Base-by-base conservation (phyloP, 2,888 invertebrate genomes). In the Parnassius mnemosyne region DNA sequence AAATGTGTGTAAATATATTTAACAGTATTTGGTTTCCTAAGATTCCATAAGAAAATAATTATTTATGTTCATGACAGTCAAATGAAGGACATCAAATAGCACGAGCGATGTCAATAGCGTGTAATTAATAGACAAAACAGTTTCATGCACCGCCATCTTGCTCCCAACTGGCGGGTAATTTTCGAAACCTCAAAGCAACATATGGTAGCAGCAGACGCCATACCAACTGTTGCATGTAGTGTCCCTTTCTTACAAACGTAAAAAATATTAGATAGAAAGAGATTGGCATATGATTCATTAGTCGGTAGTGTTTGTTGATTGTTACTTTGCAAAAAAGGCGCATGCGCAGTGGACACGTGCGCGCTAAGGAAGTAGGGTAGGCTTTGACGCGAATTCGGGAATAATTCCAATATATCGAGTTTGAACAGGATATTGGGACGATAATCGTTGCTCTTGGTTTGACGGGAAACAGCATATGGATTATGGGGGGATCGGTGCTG, bases 171-270 rank as follows among this genome's bases (percentile, higher is more conserved):
- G 71, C 70, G 80, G 80, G 85, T 85, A 89, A 88, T 90, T 90
- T 89, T 80, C 83, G 76, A 85, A 90, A 90, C 90, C 90, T 90
- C 90, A 90, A 78, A 87, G 78, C 84, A 84, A 73, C 90, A 90
- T 89, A 89, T 91, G 90, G 89, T 77, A 68, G 78, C 82, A 81
- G 89, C 90, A 89, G 88, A 90, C 90, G 90, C 89, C 85, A 84
- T 80, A 76, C 89, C 90, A 91, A 90, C 90, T 91, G 90, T 89
- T 81, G 82, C 68, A 60, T 78, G 54, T 66, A 58, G 76, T 74
- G 64, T 89, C 87, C 69, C 79, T 73, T 62, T 87, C 75, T 52
- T 61, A 53, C 72, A 25, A 54, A 42, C 54, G 11, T 47, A 65
- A 65, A 68, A 68, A 61, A 11, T n/a, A 61, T 49, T 49, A 51